Conservation (phyloP, 2,888 invertebrate species). For the Lottia scabra region DNA sequence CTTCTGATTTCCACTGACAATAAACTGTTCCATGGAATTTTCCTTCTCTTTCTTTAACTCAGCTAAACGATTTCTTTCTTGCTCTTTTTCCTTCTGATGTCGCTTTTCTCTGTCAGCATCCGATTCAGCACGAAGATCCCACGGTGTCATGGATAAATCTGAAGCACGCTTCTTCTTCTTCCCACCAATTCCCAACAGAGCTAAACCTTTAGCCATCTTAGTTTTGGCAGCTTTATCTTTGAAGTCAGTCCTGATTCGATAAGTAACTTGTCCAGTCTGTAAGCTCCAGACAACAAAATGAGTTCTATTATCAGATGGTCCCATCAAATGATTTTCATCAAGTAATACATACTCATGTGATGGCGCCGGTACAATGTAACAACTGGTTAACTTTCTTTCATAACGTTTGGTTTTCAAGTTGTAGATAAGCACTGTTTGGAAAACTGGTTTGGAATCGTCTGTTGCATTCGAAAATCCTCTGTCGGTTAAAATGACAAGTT, state of each 20-base stretch:
- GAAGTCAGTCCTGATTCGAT: conserved; percentile 58
- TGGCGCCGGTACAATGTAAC: conserved; percentile 61
- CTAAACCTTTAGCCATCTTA: conserved; percentile 26
- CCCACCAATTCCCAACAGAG: conserved; percentile 13
- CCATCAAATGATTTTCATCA: conserved; percentile 58
- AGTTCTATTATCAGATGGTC: conserved; percentile 60
- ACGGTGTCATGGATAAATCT: conserved; percentile 52
- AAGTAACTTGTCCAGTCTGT: conserved; percentile 53
- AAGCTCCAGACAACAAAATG: conserved; percentile 66
- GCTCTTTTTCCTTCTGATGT: conserved; percentile 49
- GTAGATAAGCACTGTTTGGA: conserved; percentile 59
- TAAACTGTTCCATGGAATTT: conserved; percentile 62
- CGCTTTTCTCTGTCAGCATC: conserved; percentile 45
- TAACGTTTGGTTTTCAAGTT: conserved; percentile 60
- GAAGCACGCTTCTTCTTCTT: conserved; percentile 12
- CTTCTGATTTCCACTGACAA: conserved; percentile 60
- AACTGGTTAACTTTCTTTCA: conserved; percentile 53
- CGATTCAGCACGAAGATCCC: conserved; percentile 62
- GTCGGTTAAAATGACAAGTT: conserved; percentile 61
- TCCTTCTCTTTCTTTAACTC: conserved; percentile 59
- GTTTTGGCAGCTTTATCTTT: conserved; percentile 42
- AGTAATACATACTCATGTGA: conserved; percentile 63
- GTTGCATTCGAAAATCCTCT: conserved; percentile 52
- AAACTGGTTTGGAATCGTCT: conserved; percentile 58
- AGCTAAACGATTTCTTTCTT: conserved; percentile 48